These are phyloP conservation scores for Podarcis raffonei DNA, from an alignment of 2,113 vertebrate genomes.

Conservation along the genomic window DNA sequence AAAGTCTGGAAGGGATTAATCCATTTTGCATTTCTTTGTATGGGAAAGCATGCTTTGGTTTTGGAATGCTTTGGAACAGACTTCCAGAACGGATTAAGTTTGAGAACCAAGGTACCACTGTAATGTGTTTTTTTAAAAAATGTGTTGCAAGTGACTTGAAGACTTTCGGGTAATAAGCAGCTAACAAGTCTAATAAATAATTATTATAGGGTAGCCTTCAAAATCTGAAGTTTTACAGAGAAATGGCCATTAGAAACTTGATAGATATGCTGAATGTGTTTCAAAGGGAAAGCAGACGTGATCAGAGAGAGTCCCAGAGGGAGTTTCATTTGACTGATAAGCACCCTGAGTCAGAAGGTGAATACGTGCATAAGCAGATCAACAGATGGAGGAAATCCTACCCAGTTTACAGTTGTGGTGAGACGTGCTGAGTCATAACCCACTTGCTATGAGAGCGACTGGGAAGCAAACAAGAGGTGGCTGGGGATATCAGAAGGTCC, in stretches of 20 bases:
- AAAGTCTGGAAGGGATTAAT: no score
- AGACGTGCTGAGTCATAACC: slow-evolving; percentile 65
- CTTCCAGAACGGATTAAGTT: no score
- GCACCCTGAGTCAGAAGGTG: slow-evolving; percentile 53
- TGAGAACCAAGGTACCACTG: no score
- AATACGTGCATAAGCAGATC: slow-evolving; percentile 58
- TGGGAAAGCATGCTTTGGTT: no score
- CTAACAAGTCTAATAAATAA: background rate
- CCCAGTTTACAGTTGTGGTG: slow-evolving; percentile 45
- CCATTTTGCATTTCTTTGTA: no score
- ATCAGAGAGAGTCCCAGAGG: slow-evolving; percentile 53
- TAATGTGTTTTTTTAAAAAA: background rate
- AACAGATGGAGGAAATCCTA: slow-evolving; percentile 45
- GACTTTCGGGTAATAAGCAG: background rate
- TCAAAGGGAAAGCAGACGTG: slow-evolving; percentile 51
- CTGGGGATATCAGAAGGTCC: background rate
- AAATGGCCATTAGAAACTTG: slow-evolving; percentile 36
- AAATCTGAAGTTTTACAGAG: slow-evolving; percentile 40
- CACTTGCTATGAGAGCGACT: slow-evolving; percentile 57
- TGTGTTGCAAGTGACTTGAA: no score
- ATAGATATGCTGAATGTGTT: slow-evolving; percentile 49
- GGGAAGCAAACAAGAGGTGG: slow-evolving; percentile 19
- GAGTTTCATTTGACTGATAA: slow-evolving; percentile 57
- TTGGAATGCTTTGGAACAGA: no score
- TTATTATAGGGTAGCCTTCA: slow-evolving; percentile 5